Percentiles rank a stretch among this genome's conserved stretches.
phyloP scores from a whole-genome alignment of 2,113 vertebrate species.

The Isichthys henryi region DNA sequence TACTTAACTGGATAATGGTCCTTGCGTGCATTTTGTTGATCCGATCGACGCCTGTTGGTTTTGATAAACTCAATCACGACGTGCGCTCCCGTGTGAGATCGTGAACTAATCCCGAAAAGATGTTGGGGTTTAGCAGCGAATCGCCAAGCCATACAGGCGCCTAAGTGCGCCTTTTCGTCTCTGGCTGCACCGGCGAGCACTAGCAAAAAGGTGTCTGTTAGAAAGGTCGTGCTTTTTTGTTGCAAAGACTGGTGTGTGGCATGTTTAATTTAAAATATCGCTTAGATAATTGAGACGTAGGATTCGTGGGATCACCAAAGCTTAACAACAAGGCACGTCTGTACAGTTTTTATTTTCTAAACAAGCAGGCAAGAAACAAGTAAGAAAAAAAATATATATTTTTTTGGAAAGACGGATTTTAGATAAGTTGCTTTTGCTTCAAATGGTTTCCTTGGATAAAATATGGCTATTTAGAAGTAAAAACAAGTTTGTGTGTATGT shows the following conservation, averaged over 20 bases:
- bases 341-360: not conserved
- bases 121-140: not conserved
- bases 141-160: not conserved
- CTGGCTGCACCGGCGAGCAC: constrained; percentile 20
- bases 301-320: not conserved
- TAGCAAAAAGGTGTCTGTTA: constrained; percentile 28
- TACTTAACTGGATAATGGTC: constrained; percentile 3
- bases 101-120: not conserved
- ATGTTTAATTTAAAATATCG: constrained; percentile 37
- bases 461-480: not conserved
- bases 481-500: not conserved
- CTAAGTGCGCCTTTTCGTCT: not conserved
- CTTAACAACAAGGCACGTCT: not conserved
- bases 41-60: not conserved
- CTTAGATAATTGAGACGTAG: not conserved
- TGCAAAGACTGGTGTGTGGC: constrained; percentile 47
- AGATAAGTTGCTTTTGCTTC: constrained; percentile 4
- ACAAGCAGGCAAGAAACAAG: not conserved
- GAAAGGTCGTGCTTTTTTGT: constrained; percentile 35
- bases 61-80: not conserved
- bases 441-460: not conserved
- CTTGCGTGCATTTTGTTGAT: not conserved
- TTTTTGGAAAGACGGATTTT: not conserved
- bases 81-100: not conserved
- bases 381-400: not conserved